Percentiles rank a stretch among this genome's conserved stretches.
phyloP scores from a whole-genome alignment of 1,140 invertebrate species.

The Littorina saxatilis region DNA sequence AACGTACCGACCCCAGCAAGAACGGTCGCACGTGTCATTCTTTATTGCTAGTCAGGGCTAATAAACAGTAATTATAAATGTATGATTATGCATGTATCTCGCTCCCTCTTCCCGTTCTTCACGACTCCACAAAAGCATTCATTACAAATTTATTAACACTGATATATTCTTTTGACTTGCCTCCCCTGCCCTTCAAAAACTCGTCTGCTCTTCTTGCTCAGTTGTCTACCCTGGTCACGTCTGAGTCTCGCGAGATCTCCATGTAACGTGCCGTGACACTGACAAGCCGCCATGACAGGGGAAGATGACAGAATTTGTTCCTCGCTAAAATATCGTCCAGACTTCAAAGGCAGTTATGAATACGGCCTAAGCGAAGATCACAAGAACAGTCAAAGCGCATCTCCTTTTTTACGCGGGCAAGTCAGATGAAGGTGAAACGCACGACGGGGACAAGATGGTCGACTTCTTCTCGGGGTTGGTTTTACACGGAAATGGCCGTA shows the following conservation, averaged over 20 bases:
- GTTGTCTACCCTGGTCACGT: constrained; percentile 23
- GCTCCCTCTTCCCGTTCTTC: background rate
- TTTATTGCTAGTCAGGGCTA: too few species aligned
- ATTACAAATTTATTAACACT: background rate
- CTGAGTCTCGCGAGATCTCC: constrained; percentile 13
- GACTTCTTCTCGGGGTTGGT: background rate
- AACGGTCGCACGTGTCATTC: too few species aligned
- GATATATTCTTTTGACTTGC: background rate
- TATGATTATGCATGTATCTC: background rate
- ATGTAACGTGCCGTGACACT: background rate
- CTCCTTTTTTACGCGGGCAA: background rate
- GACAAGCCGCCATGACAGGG: background rate
- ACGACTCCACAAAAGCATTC: background rate
- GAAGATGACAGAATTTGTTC: constrained; percentile 24
- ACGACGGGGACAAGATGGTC: background rate
- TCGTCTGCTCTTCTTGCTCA: background rate
- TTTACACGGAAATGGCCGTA: background rate
- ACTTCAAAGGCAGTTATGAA: constrained; percentile 25
- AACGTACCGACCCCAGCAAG: too few species aligned
- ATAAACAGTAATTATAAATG: too few species aligned
- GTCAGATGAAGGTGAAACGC: background rate
- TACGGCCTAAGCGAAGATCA: constrained; percentile 26
- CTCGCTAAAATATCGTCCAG: background rate
- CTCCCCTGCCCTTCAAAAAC: constrained; percentile 1
- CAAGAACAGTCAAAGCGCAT: background rate